Percentiles rank a stretch among this genome's conserved stretches.
Conservation (phyloP, 2,888 invertebrate species). For the Epirrhoe alternata region DNA sequence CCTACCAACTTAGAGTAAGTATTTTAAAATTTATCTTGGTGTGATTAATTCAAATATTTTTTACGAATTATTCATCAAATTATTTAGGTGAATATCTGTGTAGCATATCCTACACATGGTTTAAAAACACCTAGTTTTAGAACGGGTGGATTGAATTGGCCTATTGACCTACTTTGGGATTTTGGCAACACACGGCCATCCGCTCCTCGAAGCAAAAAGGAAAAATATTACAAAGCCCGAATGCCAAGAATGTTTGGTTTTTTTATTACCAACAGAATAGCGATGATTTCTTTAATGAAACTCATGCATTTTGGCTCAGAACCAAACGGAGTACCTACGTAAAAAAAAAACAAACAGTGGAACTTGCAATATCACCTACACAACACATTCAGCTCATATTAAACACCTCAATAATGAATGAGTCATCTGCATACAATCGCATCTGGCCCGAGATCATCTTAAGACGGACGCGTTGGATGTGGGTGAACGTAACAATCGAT, state of each 20-base stretch:
- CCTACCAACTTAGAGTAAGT: too few species aligned
- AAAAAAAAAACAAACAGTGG: constrained; percentile 12
- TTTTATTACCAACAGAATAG: neutral
- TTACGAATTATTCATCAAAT: too few species aligned
- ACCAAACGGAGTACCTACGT: constrained; percentile 6
- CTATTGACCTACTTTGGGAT: constrained; percentile 11
- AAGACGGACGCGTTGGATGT: constrained; percentile 45
- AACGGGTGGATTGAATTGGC: neutral
- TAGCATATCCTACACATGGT: too few species aligned
- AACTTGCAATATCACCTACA: constrained; percentile 36
- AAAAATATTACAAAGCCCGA: neutral
- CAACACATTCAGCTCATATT: constrained; percentile 33
- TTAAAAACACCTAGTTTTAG: neutral
- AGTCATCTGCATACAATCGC: constrained; percentile 54
- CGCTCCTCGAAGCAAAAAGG: neutral
- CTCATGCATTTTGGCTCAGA: neutral
- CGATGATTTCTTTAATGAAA: neutral
- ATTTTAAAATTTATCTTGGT: too few species aligned
- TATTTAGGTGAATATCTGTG: too few species aligned
- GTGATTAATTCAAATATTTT: too few species aligned
- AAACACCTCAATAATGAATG: constrained; percentile 22
- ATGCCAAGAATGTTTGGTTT: constrained; percentile 8
- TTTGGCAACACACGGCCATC: constrained; percentile 9
- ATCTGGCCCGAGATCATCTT: constrained; percentile 29
- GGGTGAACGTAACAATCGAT: constrained; percentile 61